phyloP scores from a whole-genome alignment of 1,140 invertebrate genomes.

The Diorhabda sublineata region DNA sequence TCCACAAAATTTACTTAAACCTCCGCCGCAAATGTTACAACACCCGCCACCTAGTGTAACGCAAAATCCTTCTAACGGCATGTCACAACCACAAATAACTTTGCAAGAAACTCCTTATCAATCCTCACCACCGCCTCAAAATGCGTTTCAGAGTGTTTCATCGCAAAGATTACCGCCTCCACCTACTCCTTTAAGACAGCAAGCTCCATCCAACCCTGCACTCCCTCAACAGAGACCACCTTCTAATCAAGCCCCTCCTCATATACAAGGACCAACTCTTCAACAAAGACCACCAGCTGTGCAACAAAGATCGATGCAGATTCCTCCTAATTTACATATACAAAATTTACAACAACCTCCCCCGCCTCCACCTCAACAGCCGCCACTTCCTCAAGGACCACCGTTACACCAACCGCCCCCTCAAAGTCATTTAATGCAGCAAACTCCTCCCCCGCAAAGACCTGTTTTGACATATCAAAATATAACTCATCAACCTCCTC shows the following conservation, averaged over 20 bases:
- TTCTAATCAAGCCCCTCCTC: background rate
- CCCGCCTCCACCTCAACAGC: slow-evolving; percentile 10
- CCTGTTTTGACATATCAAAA: slow-evolving; percentile 1
- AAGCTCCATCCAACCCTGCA: background rate
- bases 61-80: slow-evolving; percentile 1
- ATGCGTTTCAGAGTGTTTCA: background rate
- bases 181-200: background rate
- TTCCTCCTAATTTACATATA: slow-evolving; percentile 9
- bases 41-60: background rate
- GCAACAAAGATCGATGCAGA: slow-evolving; percentile 13
- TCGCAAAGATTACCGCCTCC: background rate
- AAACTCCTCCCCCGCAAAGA: slow-evolving; percentile 6
- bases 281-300: slow-evolving; percentile 25
- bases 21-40: slow-evolving; percentile 8
- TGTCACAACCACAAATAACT: slow-evolving; percentile 12
- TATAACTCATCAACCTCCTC: slow-evolving; percentile 22
- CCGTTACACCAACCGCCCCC: slow-evolving; percentile 24
- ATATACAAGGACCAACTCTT: background rate
- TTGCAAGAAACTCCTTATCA: background rate
- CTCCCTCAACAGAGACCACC: slow-evolving; percentile 5
- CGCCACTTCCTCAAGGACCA: background rate
- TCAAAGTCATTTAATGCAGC: slow-evolving; percentile 6
- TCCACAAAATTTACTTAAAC: slow-evolving; percentile 17
- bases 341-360: slow-evolving; percentile 6
- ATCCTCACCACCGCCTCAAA: slow-evolving; percentile 11